Conservation (phyloP, 1,140 invertebrate genomes). For the Trichomalopsis sarcophagae region DNA sequence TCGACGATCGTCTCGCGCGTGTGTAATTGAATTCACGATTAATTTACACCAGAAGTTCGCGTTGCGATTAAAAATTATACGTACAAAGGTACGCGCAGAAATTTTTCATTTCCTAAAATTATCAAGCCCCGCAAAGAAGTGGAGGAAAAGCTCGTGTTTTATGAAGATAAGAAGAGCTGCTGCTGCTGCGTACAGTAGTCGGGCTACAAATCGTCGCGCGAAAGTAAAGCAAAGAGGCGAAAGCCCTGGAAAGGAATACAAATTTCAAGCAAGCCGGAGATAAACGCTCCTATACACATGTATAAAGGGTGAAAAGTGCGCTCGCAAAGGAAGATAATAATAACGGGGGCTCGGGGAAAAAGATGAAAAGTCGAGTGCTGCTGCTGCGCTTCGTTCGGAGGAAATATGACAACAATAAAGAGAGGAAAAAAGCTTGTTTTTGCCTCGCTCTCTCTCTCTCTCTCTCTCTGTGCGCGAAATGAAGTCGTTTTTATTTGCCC, state of each 20-base stretch:
- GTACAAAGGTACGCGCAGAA: too few species aligned
- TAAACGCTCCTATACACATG: conserved; percentile 22
- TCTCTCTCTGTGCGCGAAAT: neutral
- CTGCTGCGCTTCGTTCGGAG: neutral
- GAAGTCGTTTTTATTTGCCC: neutral
- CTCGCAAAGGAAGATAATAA: conserved; percentile 38
- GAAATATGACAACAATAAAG: conserved; percentile 6
- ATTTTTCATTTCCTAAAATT: neutral
- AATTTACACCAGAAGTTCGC: neutral
- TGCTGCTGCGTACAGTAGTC: too few species aligned
- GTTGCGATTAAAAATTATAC: neutral
- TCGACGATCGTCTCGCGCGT: neutral
- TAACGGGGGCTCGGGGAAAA: neutral
- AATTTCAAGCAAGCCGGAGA: conserved; percentile 15
- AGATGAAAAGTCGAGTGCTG: conserved; percentile 37
- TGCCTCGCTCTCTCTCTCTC: neutral
- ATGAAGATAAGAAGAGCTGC: neutral
- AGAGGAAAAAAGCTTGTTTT: neutral
- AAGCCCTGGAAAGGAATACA: conserved; percentile 28
- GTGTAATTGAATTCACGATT: neutral
- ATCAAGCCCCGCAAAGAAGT: neutral
- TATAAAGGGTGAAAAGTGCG: conserved; percentile 27
- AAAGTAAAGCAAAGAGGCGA: neutral
- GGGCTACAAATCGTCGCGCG: conserved; percentile 1
- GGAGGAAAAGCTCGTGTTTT: neutral